phyloP scores from a whole-genome alignment of 2,888 invertebrate genomes.

The Hydrotaea cyrtoneurina region DNA sequence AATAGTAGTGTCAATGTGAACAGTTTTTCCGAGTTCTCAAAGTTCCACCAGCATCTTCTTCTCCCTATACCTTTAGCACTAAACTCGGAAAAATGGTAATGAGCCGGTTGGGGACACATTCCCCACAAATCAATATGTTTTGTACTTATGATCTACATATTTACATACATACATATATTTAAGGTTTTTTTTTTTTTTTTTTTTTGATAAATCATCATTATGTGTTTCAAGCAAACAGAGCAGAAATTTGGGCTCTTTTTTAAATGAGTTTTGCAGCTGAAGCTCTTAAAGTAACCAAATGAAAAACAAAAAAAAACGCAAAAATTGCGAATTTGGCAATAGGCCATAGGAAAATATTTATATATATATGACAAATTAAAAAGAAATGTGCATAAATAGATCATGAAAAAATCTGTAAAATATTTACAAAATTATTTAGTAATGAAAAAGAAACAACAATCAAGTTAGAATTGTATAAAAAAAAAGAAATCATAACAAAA shows the following conservation, averaged over 20 bases:
- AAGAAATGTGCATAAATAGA: constrained; percentile 28
- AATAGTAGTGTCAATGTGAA: too few relatives aligned
- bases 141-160: not conserved
- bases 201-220: not conserved
- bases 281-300: constrained; percentile 21
- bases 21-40: too few relatives aligned
- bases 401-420: not conserved
- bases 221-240: constrained; percentile 34
- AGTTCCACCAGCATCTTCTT: too few relatives aligned
- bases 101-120: not conserved
- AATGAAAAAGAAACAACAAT: constrained; percentile 27
- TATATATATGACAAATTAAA: constrained; percentile 31
- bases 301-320: not conserved
- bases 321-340: constrained; percentile 46
- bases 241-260: constrained; percentile 38
- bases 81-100: not conserved
- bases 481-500: constrained; percentile 17
- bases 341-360: constrained; percentile 38
- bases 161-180: constrained; percentile 2
- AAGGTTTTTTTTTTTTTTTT: not conserved
- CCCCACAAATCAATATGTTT: not conserved
- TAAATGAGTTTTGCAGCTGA: constrained; percentile 15
- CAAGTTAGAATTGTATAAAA: constrained; percentile 1
- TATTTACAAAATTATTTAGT: constrained; percentile 29
- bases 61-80: not conserved